phyloP scores from a whole-genome alignment of 2,888 invertebrate genomes.

The Acheta domesticus region DNA sequence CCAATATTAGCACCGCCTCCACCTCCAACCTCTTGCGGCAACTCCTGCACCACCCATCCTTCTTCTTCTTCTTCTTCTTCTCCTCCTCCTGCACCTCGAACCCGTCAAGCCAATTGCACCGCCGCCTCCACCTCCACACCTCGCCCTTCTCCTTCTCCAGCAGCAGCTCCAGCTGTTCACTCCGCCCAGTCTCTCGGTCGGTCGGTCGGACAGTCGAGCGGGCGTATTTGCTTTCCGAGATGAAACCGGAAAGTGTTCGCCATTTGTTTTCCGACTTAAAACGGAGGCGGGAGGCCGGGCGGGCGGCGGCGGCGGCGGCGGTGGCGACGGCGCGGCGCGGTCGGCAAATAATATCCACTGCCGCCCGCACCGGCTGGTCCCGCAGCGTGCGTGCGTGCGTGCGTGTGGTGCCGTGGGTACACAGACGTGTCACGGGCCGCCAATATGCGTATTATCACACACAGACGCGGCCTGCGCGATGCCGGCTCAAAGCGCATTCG shows the following conservation, averaged over 20 bases:
- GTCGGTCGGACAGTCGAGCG: not conserved
- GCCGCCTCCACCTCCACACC: too few species aligned
- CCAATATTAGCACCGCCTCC: too few species aligned
- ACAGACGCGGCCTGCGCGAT: too few species aligned
- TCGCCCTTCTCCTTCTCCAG: not conserved
- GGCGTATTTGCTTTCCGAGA: not conserved
- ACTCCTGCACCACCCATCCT: too few species aligned
- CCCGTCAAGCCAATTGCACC: too few species aligned
- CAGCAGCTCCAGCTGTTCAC: not conserved
- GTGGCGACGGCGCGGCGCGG: too few species aligned
- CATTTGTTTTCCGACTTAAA: slow-evolving; percentile 10
- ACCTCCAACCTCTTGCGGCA: too few species aligned
- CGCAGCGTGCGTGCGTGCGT: not conserved
- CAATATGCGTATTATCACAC: not conserved
- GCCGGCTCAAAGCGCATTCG: too few species aligned
- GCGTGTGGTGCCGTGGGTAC: slow-evolving; percentile 5
- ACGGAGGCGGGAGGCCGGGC: not conserved
- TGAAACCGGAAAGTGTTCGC: not conserved
- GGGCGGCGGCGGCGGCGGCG: not conserved
- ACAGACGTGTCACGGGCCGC: not conserved
- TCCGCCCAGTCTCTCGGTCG: not conserved
- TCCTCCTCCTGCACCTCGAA: too few species aligned
- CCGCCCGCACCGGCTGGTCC: not conserved
- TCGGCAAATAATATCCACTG: not conserved
- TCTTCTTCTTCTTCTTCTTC: too few species aligned